Evolutionary conservation across 2,888 invertebrate genomes (phyloP), one percentile per base, ranked within the genome.

Genomic region (Drosophila austrosaltans): DNA sequence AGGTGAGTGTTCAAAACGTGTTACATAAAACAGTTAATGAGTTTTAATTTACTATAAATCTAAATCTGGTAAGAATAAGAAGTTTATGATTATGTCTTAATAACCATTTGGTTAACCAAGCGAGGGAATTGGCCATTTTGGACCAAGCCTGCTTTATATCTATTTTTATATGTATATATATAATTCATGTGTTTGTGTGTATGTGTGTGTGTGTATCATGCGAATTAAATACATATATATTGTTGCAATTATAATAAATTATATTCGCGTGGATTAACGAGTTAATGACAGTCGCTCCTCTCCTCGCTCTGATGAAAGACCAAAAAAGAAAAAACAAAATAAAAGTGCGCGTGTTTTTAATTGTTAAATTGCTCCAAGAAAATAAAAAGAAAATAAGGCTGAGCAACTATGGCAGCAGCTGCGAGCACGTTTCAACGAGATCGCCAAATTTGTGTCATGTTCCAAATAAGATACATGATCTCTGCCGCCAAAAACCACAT

Each of bases 381-480:
- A 32, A 32, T 32, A 32, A 86, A 83, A 83, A 83, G 83, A 81
- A 84, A 84, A 78, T 64, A 69, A 75, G 59, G 60, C 36, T 36
- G 10, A 7, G 10, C 36, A 36, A 36, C 36, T 36, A 8, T 36
- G 36, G 10, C 57, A 22, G 28, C 59, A 40, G 10, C 57, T 16
- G 28, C 59, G 48, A 22, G 57, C 25, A 32, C 42, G 63, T 44
- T 59, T 60, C 44, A 69, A 16, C 16, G 30, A 68, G 54, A 32
- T 72, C 82, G 75, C 82, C 87, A 89, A 89, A 85, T 89, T 84
- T 84, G 82, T 85, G 84, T 85, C 84, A 87, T 89, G 84, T 89
- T 89, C 89, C 89, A 85, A 87, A 85, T 85, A 84, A 77, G 89
- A 81, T 73, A 74, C 80, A 75, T 85, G 48, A 48, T 48, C 48